Base-by-base conservation (phyloP, 2,888 invertebrate species). In the Tiphia femorata region DNA sequence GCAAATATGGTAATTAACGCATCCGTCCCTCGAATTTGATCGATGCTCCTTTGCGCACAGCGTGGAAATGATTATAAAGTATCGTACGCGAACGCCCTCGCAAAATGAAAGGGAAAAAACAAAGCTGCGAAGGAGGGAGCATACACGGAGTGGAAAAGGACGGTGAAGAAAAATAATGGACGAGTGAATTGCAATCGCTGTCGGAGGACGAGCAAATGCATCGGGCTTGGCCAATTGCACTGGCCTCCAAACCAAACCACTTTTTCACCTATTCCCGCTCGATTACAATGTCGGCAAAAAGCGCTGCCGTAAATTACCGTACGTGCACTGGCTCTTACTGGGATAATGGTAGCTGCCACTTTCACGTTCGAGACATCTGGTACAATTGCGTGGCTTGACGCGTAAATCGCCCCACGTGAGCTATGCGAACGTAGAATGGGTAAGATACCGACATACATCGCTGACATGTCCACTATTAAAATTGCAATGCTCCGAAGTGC, bases 241-340 rank as follows among this genome's bases (percentile, higher is more conserved):
- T 33, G 4, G 4, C 4, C 33, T 33, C 33, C 6, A n/a, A n/a
- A n/a, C n/a, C n/a, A n/a, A n/a, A 33, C 33, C 2, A 33, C 41
- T 20, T n/a, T 12, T 16, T 25, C 16, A 33, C 48, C n/a, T n/a
- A n/a, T n/a, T n/a, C 41, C 35, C 12, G 43, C 29, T 53, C 17
- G 20, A 29, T 29, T 49, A 37, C 30, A 17, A 35, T 30, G 48
- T 48, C 48, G 27, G 58, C 60, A 72, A 72, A 72, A 72, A 70
- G 62, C 51, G 53, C 50, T 42, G 57, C 50, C 48, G 53, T 57
- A 60, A 64, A 64, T 55, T 55, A 43, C 55, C 42, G 21, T 21
- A 43, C 50, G 37, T 33, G 30, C 16, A 29, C 29, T 12, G n/a
- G n/a, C n/a, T 30, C 49, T 30, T 35, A 50, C 55, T 54, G 46